phyloP scores from a whole-genome alignment of 2,888 invertebrate genomes.

The Liposcelis brunnea region DNA sequence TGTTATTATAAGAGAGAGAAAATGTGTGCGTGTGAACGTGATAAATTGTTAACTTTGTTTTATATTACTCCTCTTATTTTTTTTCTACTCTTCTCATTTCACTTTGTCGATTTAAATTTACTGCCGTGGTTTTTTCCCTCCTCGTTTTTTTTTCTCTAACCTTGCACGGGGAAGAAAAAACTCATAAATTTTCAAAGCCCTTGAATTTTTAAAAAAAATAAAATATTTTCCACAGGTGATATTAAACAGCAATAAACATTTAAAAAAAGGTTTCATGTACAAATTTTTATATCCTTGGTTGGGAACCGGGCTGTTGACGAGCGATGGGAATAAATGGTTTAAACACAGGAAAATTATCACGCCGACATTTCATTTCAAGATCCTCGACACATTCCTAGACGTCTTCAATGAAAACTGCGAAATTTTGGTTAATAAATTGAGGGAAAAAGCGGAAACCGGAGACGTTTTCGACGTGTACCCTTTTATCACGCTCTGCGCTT shows the following conservation, averaged over 20 bases:
- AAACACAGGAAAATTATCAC: conserved; percentile 69
- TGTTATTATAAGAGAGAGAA: too few species aligned
- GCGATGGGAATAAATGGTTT: conserved; percentile 70
- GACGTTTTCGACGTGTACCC: conserved; percentile 63
- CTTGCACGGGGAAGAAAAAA: too few species aligned
- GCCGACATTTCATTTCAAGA: conserved; percentile 73
- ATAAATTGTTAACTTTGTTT: too few species aligned
- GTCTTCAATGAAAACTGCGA: conserved; percentile 49
- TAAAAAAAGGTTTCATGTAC: conserved; percentile 65
- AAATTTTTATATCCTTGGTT: conserved; percentile 70
- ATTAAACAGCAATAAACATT: conserved; percentile 60
- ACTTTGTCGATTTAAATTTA: too few species aligned
- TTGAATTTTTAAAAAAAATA: too few species aligned
- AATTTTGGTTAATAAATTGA: conserved; percentile 39
- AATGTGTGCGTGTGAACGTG: too few species aligned
- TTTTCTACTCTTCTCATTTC: too few species aligned
- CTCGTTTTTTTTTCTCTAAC: too few species aligned
- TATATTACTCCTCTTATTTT: too few species aligned
- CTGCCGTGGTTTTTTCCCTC: too few species aligned
- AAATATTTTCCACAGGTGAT: too few species aligned
- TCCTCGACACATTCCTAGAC: conserved; percentile 68
- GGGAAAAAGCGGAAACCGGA: conserved; percentile 35
- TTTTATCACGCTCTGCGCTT: conserved; percentile 55
- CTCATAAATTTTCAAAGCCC: too few species aligned
- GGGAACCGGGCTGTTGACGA: conserved; percentile 64